Percentiles rank a stretch among this genome's conserved stretches.
phyloP scores from a whole-genome alignment of 53 echinoderm and acorn worm genomes.

The Echinarachnius parma region DNA sequence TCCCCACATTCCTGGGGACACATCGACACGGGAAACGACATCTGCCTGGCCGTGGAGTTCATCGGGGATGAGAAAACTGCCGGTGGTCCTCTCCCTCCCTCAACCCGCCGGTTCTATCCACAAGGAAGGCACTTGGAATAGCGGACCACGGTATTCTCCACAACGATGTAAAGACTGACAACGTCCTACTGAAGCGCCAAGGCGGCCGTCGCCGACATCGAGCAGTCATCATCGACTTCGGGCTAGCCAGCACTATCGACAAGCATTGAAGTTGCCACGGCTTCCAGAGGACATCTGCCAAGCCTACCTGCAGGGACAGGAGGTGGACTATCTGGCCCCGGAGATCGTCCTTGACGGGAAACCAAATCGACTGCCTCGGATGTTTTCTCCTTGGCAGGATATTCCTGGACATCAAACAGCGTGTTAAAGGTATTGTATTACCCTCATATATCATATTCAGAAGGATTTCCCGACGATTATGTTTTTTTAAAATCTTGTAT shows the following conservation, averaged over 20 bases:
- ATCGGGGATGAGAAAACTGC: constrained; percentile 13
- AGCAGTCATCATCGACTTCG: constrained; percentile 41
- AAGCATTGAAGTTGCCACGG: neutral
- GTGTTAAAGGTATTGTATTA: constrained; percentile 21
- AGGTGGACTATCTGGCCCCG: constrained; percentile 26
- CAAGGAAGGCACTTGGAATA: constrained; percentile 10
- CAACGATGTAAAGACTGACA: constrained; percentile 33
- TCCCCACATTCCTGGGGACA: constrained; percentile 20
- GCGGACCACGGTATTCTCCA: constrained; percentile 41
- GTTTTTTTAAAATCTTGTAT: no score
- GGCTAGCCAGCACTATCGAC: constrained; percentile 14
- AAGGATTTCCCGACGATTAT: no score
- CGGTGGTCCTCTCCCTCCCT: neutral
- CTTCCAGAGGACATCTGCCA: constrained; percentile 3
- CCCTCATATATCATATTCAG: no score
- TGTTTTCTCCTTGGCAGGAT: constrained; percentile 18
- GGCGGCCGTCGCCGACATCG: neutral
- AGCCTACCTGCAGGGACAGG: constrained; percentile 27
- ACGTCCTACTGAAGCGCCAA: constrained; percentile 18
- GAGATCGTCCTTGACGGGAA: constrained; percentile 22
- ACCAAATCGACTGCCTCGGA: constrained; percentile 1
- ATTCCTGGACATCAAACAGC: constrained; percentile 13
- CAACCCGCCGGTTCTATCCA: constrained; percentile 6
- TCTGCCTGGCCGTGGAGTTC: constrained; percentile 19
- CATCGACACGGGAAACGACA: constrained; percentile 2